Evolutionary conservation across 2,888 invertebrate species (phyloP), one percentile per base, ranked within the genome.

Genomic region (Gortyna flavago): DNA sequence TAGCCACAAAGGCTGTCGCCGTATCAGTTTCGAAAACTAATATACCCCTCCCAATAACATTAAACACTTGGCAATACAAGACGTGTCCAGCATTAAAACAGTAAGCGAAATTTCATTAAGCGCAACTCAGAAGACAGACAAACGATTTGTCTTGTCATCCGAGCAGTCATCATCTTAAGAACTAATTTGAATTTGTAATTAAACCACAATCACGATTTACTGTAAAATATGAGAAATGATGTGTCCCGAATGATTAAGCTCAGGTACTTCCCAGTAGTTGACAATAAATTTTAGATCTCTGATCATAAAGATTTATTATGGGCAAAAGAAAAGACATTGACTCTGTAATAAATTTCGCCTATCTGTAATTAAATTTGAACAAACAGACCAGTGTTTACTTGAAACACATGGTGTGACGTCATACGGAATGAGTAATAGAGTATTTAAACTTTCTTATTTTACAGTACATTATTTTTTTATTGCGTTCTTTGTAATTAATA

Each of bases 71-170:
- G 89, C 85, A 91, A 91, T 91, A 91, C 88, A 91, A 90, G 90
- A 94, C 94, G 94, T 95, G 94, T 91, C 90, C 90, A 87, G 94
- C 91, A 93, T 94, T 88, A 85, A 89, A 93, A 91, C 90, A 85
- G 89, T 92, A 89, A 88, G 91, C 89, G 87, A 94, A 94, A 92
- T 94, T 93, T 93, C 93, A 95, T 93, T 93, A 93, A 89, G 90
- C 90, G 90, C 87, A 91, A 91, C 92, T 89, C 88, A 75, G 89
- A 86, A 79, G 89, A 90, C 89, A 89, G 91, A 89, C 91, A 89
- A 91, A 92, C 93, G 89, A 95, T 95, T 95, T 95, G 93, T 96
- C 95, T 94, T 95, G 93, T 94, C 95, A 92, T 91, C 92, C 91
- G 86, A 91, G 84, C 88, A 91, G 90, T 92, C 92, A 92, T 94